Percentiles rank a stretch among this genome's conserved stretches.
Conservation (phyloP, 37 sponge, comb jelly and placozoan species). For the Geodia barretti region DNA sequence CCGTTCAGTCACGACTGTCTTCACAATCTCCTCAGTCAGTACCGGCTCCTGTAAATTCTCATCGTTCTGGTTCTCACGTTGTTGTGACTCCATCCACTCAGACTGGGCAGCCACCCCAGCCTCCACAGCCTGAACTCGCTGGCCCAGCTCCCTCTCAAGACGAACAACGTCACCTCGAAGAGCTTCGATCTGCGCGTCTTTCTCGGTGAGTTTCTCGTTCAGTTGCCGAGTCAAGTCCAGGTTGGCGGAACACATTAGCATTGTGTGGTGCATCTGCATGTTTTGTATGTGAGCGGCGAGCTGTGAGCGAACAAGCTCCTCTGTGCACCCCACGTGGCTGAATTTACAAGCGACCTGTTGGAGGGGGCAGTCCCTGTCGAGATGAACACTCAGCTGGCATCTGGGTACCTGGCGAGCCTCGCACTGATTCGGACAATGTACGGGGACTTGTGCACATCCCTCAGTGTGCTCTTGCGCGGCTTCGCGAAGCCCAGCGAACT, state of each 20-base stretch:
- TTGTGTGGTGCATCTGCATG: not conserved
- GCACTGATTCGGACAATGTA: not conserved
- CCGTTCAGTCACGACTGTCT: not conserved
- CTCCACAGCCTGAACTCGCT: not conserved
- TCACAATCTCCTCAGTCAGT: no score
- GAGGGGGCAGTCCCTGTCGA: not conserved
- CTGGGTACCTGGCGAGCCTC: not conserved
- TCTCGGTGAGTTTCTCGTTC: not conserved
- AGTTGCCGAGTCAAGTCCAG: not conserved
- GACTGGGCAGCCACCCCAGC: not conserved
- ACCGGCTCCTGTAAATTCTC: no score
- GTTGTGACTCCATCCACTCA: not conserved
- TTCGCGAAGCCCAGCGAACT: not conserved
- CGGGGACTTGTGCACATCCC: not conserved
- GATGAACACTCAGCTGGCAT: not conserved
- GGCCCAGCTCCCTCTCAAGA: not conserved
- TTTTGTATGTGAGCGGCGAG: not conserved
- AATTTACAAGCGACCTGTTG: not conserved
- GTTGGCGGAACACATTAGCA: not conserved
- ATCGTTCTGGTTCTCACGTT: no score
- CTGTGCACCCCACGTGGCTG: not conserved
- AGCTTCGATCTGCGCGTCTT: not conserved
- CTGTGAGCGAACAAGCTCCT: not conserved
- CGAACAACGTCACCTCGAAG: not conserved
- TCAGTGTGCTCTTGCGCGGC: not conserved